A percentile compares a stretch with the other conserved stretches of the same genome.
phyloP scores from a whole-genome alignment of 2,113 vertebrate species.

The Atractosteus spatula region DNA sequence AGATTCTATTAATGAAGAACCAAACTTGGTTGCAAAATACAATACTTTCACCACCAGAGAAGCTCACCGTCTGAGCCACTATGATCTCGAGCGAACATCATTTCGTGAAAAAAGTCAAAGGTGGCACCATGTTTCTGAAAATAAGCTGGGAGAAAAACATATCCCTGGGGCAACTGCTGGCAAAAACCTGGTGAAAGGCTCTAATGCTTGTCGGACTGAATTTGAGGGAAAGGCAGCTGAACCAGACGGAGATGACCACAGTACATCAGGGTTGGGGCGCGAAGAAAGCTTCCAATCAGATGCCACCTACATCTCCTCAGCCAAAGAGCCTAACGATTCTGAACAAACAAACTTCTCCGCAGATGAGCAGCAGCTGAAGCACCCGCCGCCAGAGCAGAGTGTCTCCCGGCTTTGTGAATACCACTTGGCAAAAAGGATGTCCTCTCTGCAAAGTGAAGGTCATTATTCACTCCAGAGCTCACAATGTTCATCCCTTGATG shows the following conservation, averaged over 20 bases:
- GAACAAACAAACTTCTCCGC: slow-evolving; percentile 59
- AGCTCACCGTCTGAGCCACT: slow-evolving; percentile 79
- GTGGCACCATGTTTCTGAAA: slow-evolving; percentile 72
- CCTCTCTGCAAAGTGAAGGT: slow-evolving; percentile 88
- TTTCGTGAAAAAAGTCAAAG: slow-evolving; percentile 83
- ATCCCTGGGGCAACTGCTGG: slow-evolving; percentile 65
- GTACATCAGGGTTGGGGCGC: slow-evolving; percentile 58
- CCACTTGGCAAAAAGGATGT: slow-evolving; percentile 90
- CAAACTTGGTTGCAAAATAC: slow-evolving; percentile 72
- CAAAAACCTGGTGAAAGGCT: slow-evolving; percentile 65
- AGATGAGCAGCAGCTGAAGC: slow-evolving; percentile 74
- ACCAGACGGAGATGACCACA: slow-evolving; percentile 61
- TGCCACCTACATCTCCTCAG: slow-evolving; percentile 64
- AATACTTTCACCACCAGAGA: slow-evolving; percentile 81
- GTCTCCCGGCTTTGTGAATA: slow-evolving; percentile 81
- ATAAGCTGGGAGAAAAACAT: slow-evolving; percentile 73
- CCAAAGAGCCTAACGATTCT: slow-evolving; percentile 69
- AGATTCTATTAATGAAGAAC: slow-evolving; percentile 69
- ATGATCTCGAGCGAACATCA: slow-evolving; percentile 86
- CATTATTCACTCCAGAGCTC: slow-evolving; percentile 90
- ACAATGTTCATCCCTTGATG: slow-evolving; percentile 92
- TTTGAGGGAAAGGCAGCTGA: slow-evolving; percentile 67
- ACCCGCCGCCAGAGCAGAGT: slow-evolving; percentile 70
- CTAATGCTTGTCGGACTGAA: slow-evolving; percentile 68
- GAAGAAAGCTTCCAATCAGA: slow-evolving; percentile 75